phyloP scores from a whole-genome alignment of 2,888 invertebrate genomes.

The Phortica okadai region DNA sequence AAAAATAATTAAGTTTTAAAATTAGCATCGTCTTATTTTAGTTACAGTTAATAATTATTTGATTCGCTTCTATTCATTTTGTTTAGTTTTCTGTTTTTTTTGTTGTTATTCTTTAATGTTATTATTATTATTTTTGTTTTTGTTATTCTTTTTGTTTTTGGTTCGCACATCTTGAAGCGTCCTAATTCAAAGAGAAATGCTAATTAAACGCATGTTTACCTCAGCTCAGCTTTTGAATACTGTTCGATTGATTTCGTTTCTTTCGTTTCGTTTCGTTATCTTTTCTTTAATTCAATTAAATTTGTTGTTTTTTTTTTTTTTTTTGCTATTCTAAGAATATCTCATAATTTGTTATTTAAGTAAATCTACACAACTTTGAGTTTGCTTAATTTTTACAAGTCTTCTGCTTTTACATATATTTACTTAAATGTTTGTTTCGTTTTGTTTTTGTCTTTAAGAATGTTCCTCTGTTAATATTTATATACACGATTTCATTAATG shows the following conservation, averaged over 20 bases:
- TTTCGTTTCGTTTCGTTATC: background rate
- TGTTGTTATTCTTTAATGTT: slow-evolving; percentile 9
- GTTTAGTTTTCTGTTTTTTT: slow-evolving; percentile 35
- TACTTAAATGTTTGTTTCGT: background rate
- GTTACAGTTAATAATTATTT: slow-evolving; percentile 21
- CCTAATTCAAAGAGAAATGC: background rate
- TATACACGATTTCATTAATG: background rate
- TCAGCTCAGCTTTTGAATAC: slow-evolving; percentile 14
- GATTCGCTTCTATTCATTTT: slow-evolving; percentile 21
- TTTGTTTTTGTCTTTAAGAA: slow-evolving; percentile 9
- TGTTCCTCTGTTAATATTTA: slow-evolving; percentile 17
- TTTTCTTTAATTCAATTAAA: background rate
- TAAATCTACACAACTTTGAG: slow-evolving; percentile 12
- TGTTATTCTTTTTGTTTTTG: too few species aligned
- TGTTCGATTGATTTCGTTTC: background rate
- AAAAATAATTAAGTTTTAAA: slow-evolving; percentile 24
- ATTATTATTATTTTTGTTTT: too few species aligned
- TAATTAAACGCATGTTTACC: background rate
- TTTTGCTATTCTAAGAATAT: background rate
- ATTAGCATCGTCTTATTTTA: slow-evolving; percentile 22
- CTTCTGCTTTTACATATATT: slow-evolving; percentile 7
- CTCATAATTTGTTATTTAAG: background rate
- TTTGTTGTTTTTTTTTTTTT: background rate
- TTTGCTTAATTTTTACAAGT: slow-evolving; percentile 30
- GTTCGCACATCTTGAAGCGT: too few species aligned